Evolutionary conservation across 2,797 vertebrate species (phyloP).

Genomic region (Micropoecilia bifurca): DNA sequence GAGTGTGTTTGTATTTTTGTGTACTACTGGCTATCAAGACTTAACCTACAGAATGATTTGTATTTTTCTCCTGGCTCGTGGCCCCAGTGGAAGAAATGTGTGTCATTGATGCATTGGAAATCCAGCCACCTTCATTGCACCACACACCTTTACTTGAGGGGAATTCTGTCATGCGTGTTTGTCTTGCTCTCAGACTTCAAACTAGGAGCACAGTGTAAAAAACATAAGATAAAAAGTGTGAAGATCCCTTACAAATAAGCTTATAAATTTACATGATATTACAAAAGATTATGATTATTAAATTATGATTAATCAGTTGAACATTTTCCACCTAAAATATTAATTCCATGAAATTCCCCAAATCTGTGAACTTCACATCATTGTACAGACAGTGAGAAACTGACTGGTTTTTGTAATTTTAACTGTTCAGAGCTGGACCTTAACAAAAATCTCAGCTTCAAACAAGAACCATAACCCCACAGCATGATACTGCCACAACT

Average conservation of each 20-base stretch:
- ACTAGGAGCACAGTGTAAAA: not conserved
- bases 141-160: slow-evolving; percentile 49
- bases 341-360: not conserved
- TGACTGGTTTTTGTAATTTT: not conserved
- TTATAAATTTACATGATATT: not conserved
- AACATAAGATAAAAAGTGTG: not conserved
- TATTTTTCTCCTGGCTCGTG: slow-evolving; percentile 67
- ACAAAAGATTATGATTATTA: no score
- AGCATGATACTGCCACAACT: not conserved
- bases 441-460: not conserved
- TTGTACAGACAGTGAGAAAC: not conserved
- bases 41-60: slow-evolving; percentile 72
- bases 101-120: slow-evolving; percentile 71
- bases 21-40: slow-evolving; percentile 42
- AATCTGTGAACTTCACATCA: not conserved
- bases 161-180: slow-evolving; percentile 40
- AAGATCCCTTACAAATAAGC: not conserved
- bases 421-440: not conserved
- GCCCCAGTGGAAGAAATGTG: slow-evolving; percentile 37
- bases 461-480: not conserved
- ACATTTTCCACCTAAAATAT: not conserved
- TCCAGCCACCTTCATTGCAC: slow-evolving; percentile 56
- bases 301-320: not conserved
- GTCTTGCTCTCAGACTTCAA: slow-evolving; percentile 18
- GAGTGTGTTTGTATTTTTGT: slow-evolving; percentile 29